Evolutionary conservation across 2,113 vertebrate genomes (phyloP), one percentile per base, ranked within the genome.

Genomic region (Theristicus caerulescens): DNA sequence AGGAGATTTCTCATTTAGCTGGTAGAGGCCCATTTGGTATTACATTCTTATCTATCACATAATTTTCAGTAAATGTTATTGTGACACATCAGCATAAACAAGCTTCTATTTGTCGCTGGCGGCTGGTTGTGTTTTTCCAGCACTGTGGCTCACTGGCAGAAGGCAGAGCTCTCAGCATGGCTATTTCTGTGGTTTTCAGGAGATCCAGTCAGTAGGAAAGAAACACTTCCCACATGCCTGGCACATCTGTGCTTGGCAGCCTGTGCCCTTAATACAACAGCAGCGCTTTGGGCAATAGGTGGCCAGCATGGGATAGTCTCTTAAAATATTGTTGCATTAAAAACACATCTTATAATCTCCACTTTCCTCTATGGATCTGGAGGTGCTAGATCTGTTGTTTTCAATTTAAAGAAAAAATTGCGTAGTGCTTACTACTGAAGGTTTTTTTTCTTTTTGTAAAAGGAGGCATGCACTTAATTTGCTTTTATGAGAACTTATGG

Each of bases 61-160:
- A 29, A 46, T 46, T 66, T n/a, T 42, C 66, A 82, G 13, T 67
- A 40, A 61, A 31, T 32, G 55, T 66, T 69, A 6, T 7, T 81
- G 72, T 82, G 59, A 42, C 47, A 46, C 38, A 11, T 70, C 19
- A 62, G 40, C 5, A 4, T 74, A 44, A 95, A 66, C 32, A 62
- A 55, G 42, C 29, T 59, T 16, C 3, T 55, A 4, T 86, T 70
- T 88, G 49, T 54, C 11, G 5, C 64, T 93, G 86, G 57, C 2
- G 2, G 26, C 88, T 91, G 88, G 55, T n/a, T 74, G 36, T 91
- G 3, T 85, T 95, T 95, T 95, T 95, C 93, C 91, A 94, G 94
- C 19, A 1, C 69, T 86, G 46, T 47, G 47, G 64, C 80, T 93
- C 2, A 0, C 74, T 87, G 83, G 81, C 95, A 94, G 69, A 88